Conservation (phyloP, 2,797 vertebrate species). For the Gallinago solitaria region DNA sequence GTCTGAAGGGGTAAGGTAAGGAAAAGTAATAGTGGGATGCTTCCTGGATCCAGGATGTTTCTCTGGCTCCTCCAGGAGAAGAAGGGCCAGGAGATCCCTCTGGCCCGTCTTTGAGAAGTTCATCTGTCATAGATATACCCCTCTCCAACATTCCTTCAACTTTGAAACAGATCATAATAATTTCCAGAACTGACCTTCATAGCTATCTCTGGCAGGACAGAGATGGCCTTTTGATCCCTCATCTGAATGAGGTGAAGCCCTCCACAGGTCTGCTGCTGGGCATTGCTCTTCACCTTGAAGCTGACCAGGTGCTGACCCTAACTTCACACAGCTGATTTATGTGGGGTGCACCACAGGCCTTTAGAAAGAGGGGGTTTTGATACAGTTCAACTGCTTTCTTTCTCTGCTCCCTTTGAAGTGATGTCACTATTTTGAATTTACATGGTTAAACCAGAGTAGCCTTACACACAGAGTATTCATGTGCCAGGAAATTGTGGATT, state of each 20-base stretch:
- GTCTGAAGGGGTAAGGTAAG: not conserved
- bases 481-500: constrained; percentile 49
- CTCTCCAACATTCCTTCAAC: not conserved
- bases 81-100: not conserved
- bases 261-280: not conserved
- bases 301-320: not conserved
- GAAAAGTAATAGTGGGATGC: not conserved
- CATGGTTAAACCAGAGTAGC: not conserved
- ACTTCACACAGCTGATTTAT: not conserved
- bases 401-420: not conserved
- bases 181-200: not conserved
- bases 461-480: not conserved
- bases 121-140: not conserved
- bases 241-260: not conserved
- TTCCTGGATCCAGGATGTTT: not conserved
- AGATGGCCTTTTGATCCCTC: not conserved
- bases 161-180: not conserved
- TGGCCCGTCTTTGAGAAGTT: not conserved
- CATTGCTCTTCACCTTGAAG: not conserved
- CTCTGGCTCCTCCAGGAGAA: not conserved
- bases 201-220: not conserved
- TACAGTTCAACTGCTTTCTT: not conserved
- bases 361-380: not conserved
- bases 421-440: constrained; percentile 28
- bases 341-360: not conserved